Evolutionary conservation across 2,113 vertebrate species (phyloP), one percentile per base, ranked within the genome.

Genomic region (Gobiocypris rarus): DNA sequence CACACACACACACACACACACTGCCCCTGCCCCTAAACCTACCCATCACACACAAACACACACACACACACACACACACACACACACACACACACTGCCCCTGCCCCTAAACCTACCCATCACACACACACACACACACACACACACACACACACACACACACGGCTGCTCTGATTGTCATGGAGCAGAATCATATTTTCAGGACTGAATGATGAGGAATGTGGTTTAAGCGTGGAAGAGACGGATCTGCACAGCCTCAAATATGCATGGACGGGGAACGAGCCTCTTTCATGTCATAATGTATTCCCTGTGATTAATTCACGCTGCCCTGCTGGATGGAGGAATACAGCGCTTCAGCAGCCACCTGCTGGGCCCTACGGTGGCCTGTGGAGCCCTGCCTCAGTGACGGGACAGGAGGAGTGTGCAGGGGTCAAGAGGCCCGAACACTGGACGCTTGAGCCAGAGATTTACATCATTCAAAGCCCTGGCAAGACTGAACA

Each of bases 281-380:
- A 56, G 43, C 56, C 88, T 41, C 92, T 93, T 94, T 93, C 91
- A 93, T 93, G 90, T 93, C 78, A 56, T 93, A 92, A 93, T 93
- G 87, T 92, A 93, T 93, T 93, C 92, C 63, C 73, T 91, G 88
- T 90, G 91, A 91, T 93, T 93, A 93, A 93, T 93, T 92, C 91
- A 84, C 88, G 88, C 85, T 89, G 84, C 87, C 89, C 89, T 90
- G 88, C 89, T 85, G 90, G 90, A 88, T 91, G 85, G 87, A 87
- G 81, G 78, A 88, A 89, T 24, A 41, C 48, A 15, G 65, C 24
- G 38, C 86, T 79, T 85, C 81, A 75, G 74, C 61, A 76, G 82
- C 91, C 92, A 87, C 93, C 91, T 91, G 91, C 93, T 90, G 93
- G 86, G 93, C 86, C 2, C 41, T 89, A 94, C 91, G 34, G 63